phyloP scores from a whole-genome alignment of 1,140 invertebrate genomes.

The Euwallacea similis region DNA sequence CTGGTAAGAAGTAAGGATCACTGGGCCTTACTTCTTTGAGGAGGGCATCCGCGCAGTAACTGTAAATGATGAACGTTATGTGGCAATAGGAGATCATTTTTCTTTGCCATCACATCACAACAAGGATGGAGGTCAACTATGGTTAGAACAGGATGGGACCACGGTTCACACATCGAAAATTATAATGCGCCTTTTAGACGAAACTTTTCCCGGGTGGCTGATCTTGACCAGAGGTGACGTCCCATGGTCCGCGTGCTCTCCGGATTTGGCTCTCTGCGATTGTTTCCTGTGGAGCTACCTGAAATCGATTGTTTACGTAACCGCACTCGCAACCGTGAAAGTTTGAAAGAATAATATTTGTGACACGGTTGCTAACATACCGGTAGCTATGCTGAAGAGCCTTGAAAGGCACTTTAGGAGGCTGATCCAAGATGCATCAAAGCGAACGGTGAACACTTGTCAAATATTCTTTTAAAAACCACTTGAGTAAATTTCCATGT shows the following conservation, averaged over 20 bases:
- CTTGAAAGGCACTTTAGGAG: slow-evolving; percentile 3
- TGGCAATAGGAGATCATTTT: slow-evolving; percentile 30
- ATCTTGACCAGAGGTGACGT: slow-evolving; percentile 15
- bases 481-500: background rate
- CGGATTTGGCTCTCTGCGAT: slow-evolving; percentile 41
- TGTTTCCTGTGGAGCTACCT: slow-evolving; percentile 14
- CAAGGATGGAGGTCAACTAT: slow-evolving; percentile 22
- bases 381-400: slow-evolving; percentile 11
- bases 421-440: background rate
- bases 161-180: slow-evolving; percentile 11
- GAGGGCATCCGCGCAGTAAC: slow-evolving; percentile 27
- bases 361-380: slow-evolving; percentile 29
- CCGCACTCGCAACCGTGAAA: slow-evolving; percentile 23
- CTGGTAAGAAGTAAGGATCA: slow-evolving; percentile 41
- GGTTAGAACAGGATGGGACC: slow-evolving; percentile 26
- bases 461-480: too few species aligned
- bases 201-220: slow-evolving; percentile 19
- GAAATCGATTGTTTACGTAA: slow-evolving; percentile 22
- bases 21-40: slow-evolving; percentile 44
- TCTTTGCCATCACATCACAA: slow-evolving; percentile 41
- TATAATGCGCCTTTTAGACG: slow-evolving; percentile 12
- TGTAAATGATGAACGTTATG: slow-evolving; percentile 32
- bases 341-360: slow-evolving; percentile 30
- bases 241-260: slow-evolving; percentile 48
- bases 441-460: too few species aligned